phyloP scores from a whole-genome alignment of 2,113 vertebrate species.

The Corythornis vintsioides region DNA sequence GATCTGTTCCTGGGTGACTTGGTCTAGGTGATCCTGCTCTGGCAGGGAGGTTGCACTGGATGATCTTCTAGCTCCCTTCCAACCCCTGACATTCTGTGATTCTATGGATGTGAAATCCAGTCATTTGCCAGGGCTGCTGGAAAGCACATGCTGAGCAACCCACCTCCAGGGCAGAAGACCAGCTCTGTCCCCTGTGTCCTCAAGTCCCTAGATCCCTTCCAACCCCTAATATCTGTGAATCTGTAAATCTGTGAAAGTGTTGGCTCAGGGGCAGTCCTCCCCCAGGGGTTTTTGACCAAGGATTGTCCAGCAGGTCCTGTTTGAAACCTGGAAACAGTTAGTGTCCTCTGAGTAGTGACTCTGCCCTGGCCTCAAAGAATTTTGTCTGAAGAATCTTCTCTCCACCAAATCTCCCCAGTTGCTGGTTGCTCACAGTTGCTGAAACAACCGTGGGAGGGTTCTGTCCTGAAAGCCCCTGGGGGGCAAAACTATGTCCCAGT shows the following conservation, averaged over 20 bases:
- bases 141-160: background rate
- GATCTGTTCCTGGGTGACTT: too few species aligned
- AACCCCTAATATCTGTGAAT: too few species aligned
- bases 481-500: background rate
- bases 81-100: too few species aligned
- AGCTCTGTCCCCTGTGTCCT: background rate
- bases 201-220: too few species aligned
- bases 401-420: background rate
- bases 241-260: too few species aligned
- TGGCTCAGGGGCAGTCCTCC: background rate
- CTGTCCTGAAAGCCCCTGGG: background rate
- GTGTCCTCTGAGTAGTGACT: background rate
- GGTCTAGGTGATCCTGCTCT: too few species aligned
- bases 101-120: background rate
- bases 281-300: background rate
- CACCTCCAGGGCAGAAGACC: background rate
- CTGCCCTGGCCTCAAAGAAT: background rate
- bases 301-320: background rate
- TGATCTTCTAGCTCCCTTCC: too few species aligned
- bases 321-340: accelerated
- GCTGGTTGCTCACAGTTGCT: accelerated
- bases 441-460: accelerated
- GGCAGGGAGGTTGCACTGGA: too few species aligned
- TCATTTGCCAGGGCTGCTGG: background rate
- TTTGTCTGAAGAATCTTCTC: background rate